These are phyloP conservation scores for Crocallis elinguaria DNA, from an alignment of 2,888 invertebrate species.

Conservation along the genomic window DNA sequence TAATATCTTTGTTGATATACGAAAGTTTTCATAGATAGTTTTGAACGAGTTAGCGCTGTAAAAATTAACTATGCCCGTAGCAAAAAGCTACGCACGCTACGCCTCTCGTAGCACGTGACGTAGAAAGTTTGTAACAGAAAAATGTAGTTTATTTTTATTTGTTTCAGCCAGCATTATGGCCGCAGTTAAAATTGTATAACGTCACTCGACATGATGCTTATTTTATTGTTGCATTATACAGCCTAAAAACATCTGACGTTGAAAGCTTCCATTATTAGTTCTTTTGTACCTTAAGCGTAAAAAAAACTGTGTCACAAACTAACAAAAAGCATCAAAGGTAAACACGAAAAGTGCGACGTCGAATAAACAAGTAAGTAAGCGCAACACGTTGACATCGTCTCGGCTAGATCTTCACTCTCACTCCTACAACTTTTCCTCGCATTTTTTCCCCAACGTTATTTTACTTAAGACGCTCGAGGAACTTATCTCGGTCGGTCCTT, in stretches of 20 bases:
- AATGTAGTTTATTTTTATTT: conserved; percentile 18
- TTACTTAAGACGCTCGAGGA: conserved; percentile 82
- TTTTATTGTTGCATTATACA: not conserved
- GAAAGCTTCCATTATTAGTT: not conserved
- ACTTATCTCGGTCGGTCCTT: conserved; percentile 84
- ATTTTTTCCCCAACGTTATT: conserved; percentile 81
- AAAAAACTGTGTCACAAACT: conserved; percentile 18
- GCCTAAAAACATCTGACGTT: not conserved
- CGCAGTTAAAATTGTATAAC: conserved; percentile 10
- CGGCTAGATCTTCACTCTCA: conserved; percentile 73
- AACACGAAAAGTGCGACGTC: conserved; percentile 53
- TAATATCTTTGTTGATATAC: not conserved
- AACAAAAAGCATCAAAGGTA: conserved; percentile 37
- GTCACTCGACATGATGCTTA: conserved; percentile 10
- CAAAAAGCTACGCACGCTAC: conserved; percentile 55
- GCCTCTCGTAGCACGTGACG: conserved; percentile 45
- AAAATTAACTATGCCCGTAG: conserved; percentile 41
- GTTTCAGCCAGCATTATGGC: not conserved
- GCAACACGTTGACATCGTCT: conserved; percentile 71
- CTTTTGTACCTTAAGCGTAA: not conserved
- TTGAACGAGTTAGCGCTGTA: not conserved
- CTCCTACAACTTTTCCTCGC: conserved; percentile 68
- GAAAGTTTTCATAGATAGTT: conserved; percentile 1
- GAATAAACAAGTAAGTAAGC: conserved; percentile 57
- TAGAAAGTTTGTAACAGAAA: conserved; percentile 27